phyloP scores from a whole-genome alignment of 2,113 vertebrate genomes.

The Gracilinanus agilis region DNA sequence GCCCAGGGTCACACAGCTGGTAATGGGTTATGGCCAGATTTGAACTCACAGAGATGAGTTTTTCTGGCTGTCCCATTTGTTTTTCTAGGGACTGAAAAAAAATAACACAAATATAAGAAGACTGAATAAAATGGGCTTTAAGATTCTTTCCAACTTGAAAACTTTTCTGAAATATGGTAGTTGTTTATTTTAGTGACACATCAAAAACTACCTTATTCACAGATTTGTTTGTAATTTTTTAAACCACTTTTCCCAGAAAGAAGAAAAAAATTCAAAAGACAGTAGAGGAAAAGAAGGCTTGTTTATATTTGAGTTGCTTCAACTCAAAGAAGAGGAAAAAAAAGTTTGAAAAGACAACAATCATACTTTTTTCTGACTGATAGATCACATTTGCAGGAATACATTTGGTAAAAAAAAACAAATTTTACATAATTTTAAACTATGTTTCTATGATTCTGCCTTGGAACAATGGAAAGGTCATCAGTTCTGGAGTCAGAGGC shows the following conservation, averaged over 20 bases:
- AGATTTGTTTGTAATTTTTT: neutral
- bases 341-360: neutral
- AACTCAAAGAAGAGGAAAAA: neutral
- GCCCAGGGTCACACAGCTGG: neutral
- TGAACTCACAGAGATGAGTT: neutral
- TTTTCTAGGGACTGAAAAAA: no score
- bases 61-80: neutral
- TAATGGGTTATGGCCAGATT: neutral
- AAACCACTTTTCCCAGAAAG: no score
- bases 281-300: neutral
- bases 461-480: no score
- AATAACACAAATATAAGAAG: no score
- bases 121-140: neutral
- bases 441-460: no score
- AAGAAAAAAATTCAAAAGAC: conserved; percentile 2
- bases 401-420: no score
- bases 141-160: neutral
- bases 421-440: no score
- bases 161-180: neutral
- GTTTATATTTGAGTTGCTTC: conserved; percentile 2
- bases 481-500: no score
- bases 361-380: no score
- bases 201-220: neutral
- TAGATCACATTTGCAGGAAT: no score
- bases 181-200: conserved; percentile 11